Base-by-base conservation (phyloP, 2,113 vertebrate genomes). In the Chiloscyllium plagiosum region DNA sequence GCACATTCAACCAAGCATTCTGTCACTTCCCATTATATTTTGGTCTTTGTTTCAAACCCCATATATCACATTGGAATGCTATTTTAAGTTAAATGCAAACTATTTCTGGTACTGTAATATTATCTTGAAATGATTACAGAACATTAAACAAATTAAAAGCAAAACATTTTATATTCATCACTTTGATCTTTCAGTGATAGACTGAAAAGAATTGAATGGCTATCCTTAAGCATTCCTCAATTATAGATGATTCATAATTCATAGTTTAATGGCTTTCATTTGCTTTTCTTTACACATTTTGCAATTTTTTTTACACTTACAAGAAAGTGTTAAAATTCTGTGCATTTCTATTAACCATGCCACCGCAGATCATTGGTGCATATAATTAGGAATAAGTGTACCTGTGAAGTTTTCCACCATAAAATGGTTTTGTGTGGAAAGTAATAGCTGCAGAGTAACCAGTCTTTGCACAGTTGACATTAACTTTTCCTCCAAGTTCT, bases 351-450 rank as follows among this genome's bases (percentile, higher is more conserved):
- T 56, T 24, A 50, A 24, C 72, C 37, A 76, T 52, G 68, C 52
- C 52, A 95, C 69, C 47, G 2, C 52, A 52, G n/a, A 52, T 10
- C 17, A 95, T 19, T 95, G 69, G 50, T 95, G 10, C 26, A 12
- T 15, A 37, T 68, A n/a, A 93, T 1, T 72, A 70, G 37, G 94
- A 15, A 72, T 76, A 76, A 95, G 13, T 76, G 65, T 97, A 99
- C 99, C 98, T 98, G 97, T 99, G 99, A 69, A 99, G 96, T 97
- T 98, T 99, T 96, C 99, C 99, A 42, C 99, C 99, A 0, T 99
- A 99, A 96, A 99, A 99, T 0, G 99, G 99, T 96, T 99, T 99
- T 5, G 99, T 99, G 97, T 99, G 99, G 96, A 99, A 99, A 86
- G 98, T 99, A 98, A 99, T 99, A 97, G 98, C 97, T 52, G 99